Percentiles rank a stretch among this genome's conserved stretches.
Evolutionary conservation across 2,888 invertebrate species (phyloP).

Genomic region (Philonicus albiceps): DNA sequence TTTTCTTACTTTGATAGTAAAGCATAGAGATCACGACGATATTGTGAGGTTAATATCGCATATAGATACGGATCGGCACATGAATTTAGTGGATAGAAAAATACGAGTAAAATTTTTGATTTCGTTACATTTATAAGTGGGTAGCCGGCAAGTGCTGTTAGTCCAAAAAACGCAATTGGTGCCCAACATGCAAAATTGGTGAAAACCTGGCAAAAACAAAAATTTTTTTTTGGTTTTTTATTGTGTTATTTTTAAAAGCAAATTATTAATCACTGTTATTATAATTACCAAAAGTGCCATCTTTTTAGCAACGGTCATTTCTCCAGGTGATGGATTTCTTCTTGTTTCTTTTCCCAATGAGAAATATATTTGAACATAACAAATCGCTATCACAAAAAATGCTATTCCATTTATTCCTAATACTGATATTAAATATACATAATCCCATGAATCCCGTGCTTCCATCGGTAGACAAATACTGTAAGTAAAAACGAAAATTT

Average conservation of each 20-base stretch:
- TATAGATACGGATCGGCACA: conserved; percentile 94
- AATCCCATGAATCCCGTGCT: conserved; percentile 73
- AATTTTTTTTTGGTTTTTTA: neutral
- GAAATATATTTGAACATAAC: conserved; percentile 86
- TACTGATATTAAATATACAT: conserved; percentile 76
- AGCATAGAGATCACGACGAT: conserved; percentile 76
- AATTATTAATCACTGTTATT: neutral
- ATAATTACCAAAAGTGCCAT: conserved; percentile 81
- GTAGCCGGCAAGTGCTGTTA: conserved; percentile 84
- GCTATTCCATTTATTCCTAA: conserved; percentile 81
- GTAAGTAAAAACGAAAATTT: conserved; percentile 52
- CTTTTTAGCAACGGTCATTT: conserved; percentile 83
- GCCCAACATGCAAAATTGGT: conserved; percentile 87
- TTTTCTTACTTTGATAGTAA: conserved; percentile 70
- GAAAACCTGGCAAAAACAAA: conserved; percentile 64
- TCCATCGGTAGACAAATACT: conserved; percentile 91
- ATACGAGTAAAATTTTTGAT: conserved; percentile 83
- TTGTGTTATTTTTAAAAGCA: neutral
- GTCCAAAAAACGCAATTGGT: conserved; percentile 87
- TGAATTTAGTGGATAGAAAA: conserved; percentile 90
- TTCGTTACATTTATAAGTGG: conserved; percentile 84
- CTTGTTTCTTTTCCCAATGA: conserved; percentile 78
- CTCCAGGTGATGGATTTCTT: conserved; percentile 65
- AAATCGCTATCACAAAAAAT: conserved; percentile 82
- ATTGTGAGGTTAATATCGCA: conserved; percentile 88